Percentiles rank a stretch among this genome's conserved stretches.
phyloP scores from a whole-genome alignment of 2,888 invertebrate species.

The Macroteleia sp. region DNA sequence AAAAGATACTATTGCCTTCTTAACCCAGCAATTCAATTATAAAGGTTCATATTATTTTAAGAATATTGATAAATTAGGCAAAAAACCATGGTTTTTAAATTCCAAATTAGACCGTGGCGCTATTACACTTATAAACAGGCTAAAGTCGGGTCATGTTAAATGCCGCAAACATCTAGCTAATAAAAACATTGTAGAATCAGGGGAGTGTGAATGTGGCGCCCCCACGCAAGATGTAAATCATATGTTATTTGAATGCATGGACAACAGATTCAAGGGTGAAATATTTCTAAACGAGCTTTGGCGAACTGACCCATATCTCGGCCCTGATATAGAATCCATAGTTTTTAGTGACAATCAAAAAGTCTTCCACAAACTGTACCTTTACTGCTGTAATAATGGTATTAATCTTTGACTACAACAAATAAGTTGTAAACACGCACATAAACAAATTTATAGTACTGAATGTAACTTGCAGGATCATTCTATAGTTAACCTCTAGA shows the following conservation, averaged over 20 bases:
- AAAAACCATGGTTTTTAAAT: constrained; percentile 1
- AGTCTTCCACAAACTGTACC: neutral
- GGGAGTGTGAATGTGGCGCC: neutral
- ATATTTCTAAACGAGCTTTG: neutral
- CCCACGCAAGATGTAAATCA: neutral
- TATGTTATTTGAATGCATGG: constrained; percentile 2
- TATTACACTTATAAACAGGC: constrained; percentile 3
- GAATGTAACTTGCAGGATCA: too few relatives aligned
- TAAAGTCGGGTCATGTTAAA: neutral
- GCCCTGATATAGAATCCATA: neutral
- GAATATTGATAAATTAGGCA: too few relatives aligned
- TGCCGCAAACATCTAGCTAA: neutral
- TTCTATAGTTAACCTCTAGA: too few relatives aligned
- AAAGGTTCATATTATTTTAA: constrained; percentile 2
- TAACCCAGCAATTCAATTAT: too few relatives aligned
- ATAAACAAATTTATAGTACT: too few relatives aligned
- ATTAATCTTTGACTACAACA: too few relatives aligned
- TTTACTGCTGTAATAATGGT: too few relatives aligned
- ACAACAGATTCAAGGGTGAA: neutral
- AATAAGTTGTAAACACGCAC: too few relatives aligned
- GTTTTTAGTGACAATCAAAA: neutral
- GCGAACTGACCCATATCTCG: neutral
- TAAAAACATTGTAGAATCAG: neutral
- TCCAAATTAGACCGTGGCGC: neutral
- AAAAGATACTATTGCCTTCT: too few relatives aligned